Base-by-base conservation (phyloP, 1,140 invertebrate species). In the Drosophila busckii region DNA sequence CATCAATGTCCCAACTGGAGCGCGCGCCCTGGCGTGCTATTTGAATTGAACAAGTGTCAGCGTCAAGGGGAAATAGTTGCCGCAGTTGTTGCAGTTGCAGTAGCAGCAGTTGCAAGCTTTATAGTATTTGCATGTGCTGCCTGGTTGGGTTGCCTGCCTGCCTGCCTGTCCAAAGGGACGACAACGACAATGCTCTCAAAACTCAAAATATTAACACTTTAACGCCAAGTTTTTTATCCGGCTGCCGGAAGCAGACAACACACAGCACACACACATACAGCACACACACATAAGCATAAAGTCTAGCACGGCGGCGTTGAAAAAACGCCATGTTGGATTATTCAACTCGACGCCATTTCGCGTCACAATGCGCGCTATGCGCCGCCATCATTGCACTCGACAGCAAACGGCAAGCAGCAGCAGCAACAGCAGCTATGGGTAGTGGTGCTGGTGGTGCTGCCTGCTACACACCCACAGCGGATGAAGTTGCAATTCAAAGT, bases 401-500 rank as follows among this genome's bases (percentile, higher is more conserved):
- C 75, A 78, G 71, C 62, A 41, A 75, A 68, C 60, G 48, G 62
- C 50, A 65, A 19, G 35, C 40, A 38, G 55, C 38, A 22, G 8
- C 40, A 20, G 35, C 40, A 34, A 17, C 26, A 25, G 38, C 35
- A 19, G 10, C 13, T 23, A 35, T 12, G 25, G 28, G 38, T 26
- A 41, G 25, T 20, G n/a, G 4, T 12, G 23, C 5, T 13, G 10
- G 19, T 15, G n/a, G n/a, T n/a, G n/a, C n/a, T n/a, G n/a, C n/a
- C n/a, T n/a, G n/a, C n/a, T n/a, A n/a, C n/a, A n/a, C n/a, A n/a
- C n/a, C n/a, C 54, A 41, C 54, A 55, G 63, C 73, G 75, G 73
- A 78, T 82, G 75, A 82, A 82, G 75, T 82, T 82, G 76, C 75
- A 75, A 82, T 82, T 82, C 75, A 82, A 82, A 82, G 75, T 82